Evolutionary conservation across 2,888 invertebrate species (phyloP).

Genomic region (Lysandra bellargus): DNA sequence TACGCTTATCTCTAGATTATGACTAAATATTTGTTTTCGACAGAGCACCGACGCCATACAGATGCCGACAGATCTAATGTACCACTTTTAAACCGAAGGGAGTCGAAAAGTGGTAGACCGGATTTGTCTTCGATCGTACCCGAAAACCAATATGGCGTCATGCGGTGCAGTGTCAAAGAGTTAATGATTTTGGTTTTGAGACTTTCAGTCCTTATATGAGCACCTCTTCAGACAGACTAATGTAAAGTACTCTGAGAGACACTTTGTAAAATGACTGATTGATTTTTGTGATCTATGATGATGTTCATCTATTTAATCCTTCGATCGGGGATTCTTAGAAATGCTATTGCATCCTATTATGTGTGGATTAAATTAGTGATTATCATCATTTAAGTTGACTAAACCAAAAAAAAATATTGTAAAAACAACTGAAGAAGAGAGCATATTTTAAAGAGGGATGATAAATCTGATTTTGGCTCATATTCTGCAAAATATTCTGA

Average conservation of each 20-base stretch:
- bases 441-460: not conserved
- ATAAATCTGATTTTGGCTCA: not conserved
- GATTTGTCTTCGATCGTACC: not conserved
- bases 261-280: too few species aligned
- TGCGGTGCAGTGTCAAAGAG: conserved; percentile 63
- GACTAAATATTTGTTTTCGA: conserved; percentile 70
- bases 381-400: too few species aligned
- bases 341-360: too few species aligned
- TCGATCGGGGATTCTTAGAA: too few species aligned
- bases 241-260: not conserved
- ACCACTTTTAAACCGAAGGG: not conserved
- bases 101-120: not conserved
- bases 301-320: too few species aligned
- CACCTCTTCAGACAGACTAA: conserved; percentile 66
- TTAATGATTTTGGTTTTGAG: conserved; percentile 37
- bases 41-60: conserved; percentile 59
- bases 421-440: conserved; percentile 5
- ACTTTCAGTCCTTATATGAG: conserved; percentile 49
- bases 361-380: too few species aligned
- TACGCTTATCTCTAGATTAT: conserved; percentile 47
- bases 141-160: not conserved
- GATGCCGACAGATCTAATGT: not conserved
- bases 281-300: too few species aligned
- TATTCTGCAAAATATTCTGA: conserved; percentile 39
- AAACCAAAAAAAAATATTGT: not conserved